Conservation (phyloP, 2,888 invertebrate genomes). For the Eristalis tenax region DNA sequence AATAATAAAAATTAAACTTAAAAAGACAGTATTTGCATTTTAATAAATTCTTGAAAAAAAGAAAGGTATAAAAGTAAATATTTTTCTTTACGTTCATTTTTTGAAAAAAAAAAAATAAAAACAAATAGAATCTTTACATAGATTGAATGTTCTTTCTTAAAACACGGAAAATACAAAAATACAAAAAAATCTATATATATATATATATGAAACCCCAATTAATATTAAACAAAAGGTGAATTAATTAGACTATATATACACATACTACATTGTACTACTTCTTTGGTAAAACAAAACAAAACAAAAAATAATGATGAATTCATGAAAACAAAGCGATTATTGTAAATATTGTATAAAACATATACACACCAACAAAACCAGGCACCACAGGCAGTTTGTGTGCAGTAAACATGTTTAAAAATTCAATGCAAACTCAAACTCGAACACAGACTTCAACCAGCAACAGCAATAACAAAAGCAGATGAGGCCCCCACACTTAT, state of each 20-base stretch:
- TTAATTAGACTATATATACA: slow-evolving; percentile 65
- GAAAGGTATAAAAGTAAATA: slow-evolving; percentile 37
- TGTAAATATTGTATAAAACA: slow-evolving; percentile 73
- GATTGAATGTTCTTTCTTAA: slow-evolving; percentile 69
- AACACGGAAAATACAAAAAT: slow-evolving; percentile 47
- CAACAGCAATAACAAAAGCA: not conserved
- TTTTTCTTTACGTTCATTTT: slow-evolving; percentile 57
- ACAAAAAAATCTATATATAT: slow-evolving; percentile 34
- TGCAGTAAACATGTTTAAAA: slow-evolving; percentile 28
- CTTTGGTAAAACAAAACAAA: slow-evolving; percentile 63
- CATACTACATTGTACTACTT: slow-evolving; percentile 71
- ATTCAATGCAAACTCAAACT: not conserved
- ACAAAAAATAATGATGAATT: slow-evolving; percentile 28
- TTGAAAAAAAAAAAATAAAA: not conserved
- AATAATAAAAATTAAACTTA: slow-evolving; percentile 73
- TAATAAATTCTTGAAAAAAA: slow-evolving; percentile 37
- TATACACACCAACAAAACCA: slow-evolving; percentile 55
- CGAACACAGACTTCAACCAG: slow-evolving; percentile 14
- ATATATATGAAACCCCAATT: slow-evolving; percentile 53
- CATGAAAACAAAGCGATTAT: slow-evolving; percentile 59
- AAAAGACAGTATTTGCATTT: slow-evolving; percentile 71
- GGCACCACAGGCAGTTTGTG: slow-evolving; percentile 60
- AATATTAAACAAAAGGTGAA: slow-evolving; percentile 50
- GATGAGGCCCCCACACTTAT: slow-evolving; percentile 23
- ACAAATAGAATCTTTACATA: slow-evolving; percentile 65